Base-by-base conservation (phyloP, 2,888 invertebrate species). In the Temnothorax rugatulus region DNA sequence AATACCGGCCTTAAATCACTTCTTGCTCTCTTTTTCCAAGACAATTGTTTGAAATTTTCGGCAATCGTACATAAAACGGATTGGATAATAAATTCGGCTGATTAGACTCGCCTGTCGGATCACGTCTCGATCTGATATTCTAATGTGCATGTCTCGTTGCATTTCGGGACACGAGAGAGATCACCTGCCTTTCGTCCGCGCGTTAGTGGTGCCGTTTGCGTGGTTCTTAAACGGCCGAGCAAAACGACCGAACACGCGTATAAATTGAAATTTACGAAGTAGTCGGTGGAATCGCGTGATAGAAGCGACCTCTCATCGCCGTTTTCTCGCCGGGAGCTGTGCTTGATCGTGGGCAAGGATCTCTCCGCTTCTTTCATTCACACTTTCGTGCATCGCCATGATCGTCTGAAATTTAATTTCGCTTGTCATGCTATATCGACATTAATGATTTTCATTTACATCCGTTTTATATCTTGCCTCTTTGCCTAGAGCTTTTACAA, bases 191-290 rank as follows among this genome's bases (percentile, higher is more conserved):
- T 84, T 50, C 66, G 82, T 83, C 54, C 54, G 83, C 73, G 84
- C 77, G 84, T 85, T 90, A 87, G 90, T 88, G 88, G 88, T 87
- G 71, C 63, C 90, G 87, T 86, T 90, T 89, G 90, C 88, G 87
- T 90, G 88, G 90, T 86, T 89, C 88, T 90, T 89, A 90, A 88
- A 87, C 87, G 89, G 84, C 54, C 82, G 83, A 88, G 79, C 86
- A 84, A 89, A 85, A 84, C 79, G 86, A 84, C 77, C 73, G 86
- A 86, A 88, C 91, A 90, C 87, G 87, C 88, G 91, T 90, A 91
- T 92, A 92, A 92, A 92, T 92, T 91, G 92, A 92, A 91, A 91
- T 92, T 92, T 92, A 92, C 92, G 90, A 90, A 92, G 92, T 90
- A 90, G 91, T 89, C 90, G 88, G 84, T 77, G 88, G 89, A 90